Evolutionary conservation across 2,888 invertebrate species (phyloP), one percentile per base, ranked within the genome.

Genomic region (Heliconius charithonia): DNA sequence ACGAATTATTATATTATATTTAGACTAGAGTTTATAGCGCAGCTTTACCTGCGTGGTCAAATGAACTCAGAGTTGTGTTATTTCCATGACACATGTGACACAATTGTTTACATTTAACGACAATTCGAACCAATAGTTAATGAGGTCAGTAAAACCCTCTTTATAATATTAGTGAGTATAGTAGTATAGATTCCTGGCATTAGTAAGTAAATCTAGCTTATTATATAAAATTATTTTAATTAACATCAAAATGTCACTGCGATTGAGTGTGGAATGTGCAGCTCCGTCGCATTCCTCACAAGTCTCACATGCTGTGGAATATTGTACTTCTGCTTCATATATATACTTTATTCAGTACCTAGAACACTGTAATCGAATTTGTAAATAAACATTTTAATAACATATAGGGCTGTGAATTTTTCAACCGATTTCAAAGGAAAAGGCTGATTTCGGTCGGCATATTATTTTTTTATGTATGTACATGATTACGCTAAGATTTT

Each of bases 161-260:
- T 2, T 19, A 6, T 19, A 51, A 51, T 19, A 51, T 51, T 51
- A 6, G 0, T 37, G 1, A 45, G 10, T 10, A n/a, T 59, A 10
- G 3, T 59, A 3, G n/a, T 59, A n/a, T 59, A 59, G 22, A 56
- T 22, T 56, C 22, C 45, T 51, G 9, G 10, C 56, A 22, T 9
- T 56, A 56, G 22, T 9, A 56, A 22, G 56, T 22, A 56, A 56
- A 22, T 22, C 9, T 19, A 56, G 56, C 62, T 62, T 62, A 25
- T 22, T 27, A 56, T 71, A 29, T 10, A 56, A 56, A 29, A 45
- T 56, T 56, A 27, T 45, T 51, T 71, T 29, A 71, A 71, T 71
- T 32, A 22, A 56, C 22, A 56, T n/a, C 29, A 56, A 22, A 56
- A 22, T 51, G 27, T 12, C 6, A 29, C 29, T 29, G 51, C 29